Evolutionary conservation across 2,113 vertebrate genomes (phyloP), one percentile per base, ranked within the genome.

Genomic region (Pelecanoides urinatrix): DNA sequence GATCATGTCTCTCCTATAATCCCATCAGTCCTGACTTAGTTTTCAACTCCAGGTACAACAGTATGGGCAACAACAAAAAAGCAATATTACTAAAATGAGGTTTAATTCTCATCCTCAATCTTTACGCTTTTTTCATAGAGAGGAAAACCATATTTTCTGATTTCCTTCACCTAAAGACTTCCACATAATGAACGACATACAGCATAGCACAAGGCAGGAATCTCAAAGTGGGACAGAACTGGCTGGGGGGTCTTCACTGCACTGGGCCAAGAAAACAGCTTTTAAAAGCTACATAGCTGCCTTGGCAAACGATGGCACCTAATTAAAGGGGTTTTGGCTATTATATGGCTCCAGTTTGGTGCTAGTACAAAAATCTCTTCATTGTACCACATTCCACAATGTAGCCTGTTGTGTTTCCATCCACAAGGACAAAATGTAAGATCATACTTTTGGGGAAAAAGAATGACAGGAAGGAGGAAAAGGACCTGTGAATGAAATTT

Each of bases 191-290:
- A 13, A 17, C 0, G 1, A 70, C 30, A 27, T 30, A 32, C 4
- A 20, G 16, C 14, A 17, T 10, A 34, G 9, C 22, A 50, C 5
- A 65, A 44, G 10, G 10, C 36, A 78, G 10, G 34, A 47, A 18
- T 34, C 26, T 63, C 36, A 58, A 56, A 78, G 26, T 16, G 26
- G 18, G 17, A 63, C 17, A 71, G 42, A 56, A 52, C 58, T 30
- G 19, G 1, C 23, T 45, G 10, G 27, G 22, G 18, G 5, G 7
- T 14, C 26, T 73, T 22, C 36, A 44, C 18, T 34, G 7, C 0
- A 1, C 27, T 79, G 20, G 52, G 11, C 13, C 32, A 44, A 44
- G 38, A 40, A 17, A 74, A 53, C 25, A 61, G 18, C 20, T 86
- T 79, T 68, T 61, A 13, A 65, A 65, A 65, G 10, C 27, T 63